phyloP scores from a whole-genome alignment of 92 coral and sea anemone species.

The Phymanthus crucifer region DNA sequence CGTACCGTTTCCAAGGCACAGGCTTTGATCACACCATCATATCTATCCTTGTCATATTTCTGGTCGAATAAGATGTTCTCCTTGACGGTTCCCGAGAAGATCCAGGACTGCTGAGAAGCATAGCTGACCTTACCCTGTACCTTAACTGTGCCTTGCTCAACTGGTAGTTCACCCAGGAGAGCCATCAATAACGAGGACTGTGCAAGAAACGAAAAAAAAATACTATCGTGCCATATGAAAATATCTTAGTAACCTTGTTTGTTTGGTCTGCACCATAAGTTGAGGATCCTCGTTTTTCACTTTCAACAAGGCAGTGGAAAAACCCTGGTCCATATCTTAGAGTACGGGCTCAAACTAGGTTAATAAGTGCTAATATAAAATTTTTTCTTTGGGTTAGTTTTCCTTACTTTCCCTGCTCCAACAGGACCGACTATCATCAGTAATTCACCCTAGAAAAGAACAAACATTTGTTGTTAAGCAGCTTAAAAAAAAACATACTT shows the following conservation, averaged over 20 bases:
- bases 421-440: slow-evolving; percentile 91
- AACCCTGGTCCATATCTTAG: too few relatives aligned
- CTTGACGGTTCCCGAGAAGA: slow-evolving; percentile 86
- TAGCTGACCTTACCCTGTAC: slow-evolving; percentile 80
- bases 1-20: slow-evolving; percentile 90
- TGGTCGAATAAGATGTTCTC: slow-evolving; percentile 93
- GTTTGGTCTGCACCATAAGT: too few relatives aligned
- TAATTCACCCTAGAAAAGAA: slow-evolving; percentile 74
- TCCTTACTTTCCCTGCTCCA: slow-evolving; percentile 89
- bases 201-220: background rate
- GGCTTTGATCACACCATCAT: slow-evolving; percentile 62
- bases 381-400: background rate
- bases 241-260: too few relatives aligned
- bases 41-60: slow-evolving; percentile 64
- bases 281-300: too few relatives aligned
- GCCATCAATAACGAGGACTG: slow-evolving; percentile 88
- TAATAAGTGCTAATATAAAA: background rate
- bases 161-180: slow-evolving; percentile 79
- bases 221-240: too few relatives aligned
- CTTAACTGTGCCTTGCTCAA: slow-evolving; percentile 61
- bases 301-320: too few relatives aligned
- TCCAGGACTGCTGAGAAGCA: slow-evolving; percentile 94
- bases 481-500: too few relatives aligned
- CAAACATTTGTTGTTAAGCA: background rate
- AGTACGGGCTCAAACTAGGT: too few relatives aligned